Conservation (phyloP, 1,140 invertebrate genomes). For the Papilio glaucus region DNA sequence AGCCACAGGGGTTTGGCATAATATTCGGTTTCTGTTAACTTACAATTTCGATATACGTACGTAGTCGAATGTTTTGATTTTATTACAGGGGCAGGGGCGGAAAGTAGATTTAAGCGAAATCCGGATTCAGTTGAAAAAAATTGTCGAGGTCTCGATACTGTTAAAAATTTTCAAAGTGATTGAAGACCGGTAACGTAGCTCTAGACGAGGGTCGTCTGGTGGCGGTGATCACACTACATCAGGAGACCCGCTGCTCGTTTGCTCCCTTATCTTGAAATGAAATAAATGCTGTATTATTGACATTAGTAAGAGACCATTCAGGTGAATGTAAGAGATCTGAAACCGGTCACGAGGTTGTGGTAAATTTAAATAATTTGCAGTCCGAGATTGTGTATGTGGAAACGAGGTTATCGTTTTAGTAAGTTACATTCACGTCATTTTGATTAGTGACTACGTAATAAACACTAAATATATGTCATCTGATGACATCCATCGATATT, state of each 20-base stretch:
- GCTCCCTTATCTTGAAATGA: too few relatives aligned
- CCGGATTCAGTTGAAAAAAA: too few relatives aligned
- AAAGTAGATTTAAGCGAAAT: too few relatives aligned
- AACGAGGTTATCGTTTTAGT: conserved; percentile 17
- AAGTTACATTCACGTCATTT: conserved; percentile 3
- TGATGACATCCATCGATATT: background rate
- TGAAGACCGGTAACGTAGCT: too few relatives aligned
- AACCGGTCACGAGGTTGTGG: background rate
- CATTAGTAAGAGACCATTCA: background rate
- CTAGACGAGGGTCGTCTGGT: too few relatives aligned
- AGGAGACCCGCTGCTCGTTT: too few relatives aligned
- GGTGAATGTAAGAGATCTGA: background rate
- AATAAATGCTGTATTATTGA: too few relatives aligned
- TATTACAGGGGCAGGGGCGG: too few relatives aligned
- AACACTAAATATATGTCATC: background rate
- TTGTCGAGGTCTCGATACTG: too few relatives aligned
- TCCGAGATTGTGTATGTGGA: background rate
- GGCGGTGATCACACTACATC: too few relatives aligned
- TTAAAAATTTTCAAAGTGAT: too few relatives aligned
- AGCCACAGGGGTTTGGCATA: background rate
- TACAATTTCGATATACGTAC: background rate
- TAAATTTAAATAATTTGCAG: conserved; percentile 5
- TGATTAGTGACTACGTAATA: conserved; percentile 20
- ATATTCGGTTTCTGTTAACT: background rate
- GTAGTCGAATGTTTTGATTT: background rate